Conservation (phyloP, 2,797 vertebrate species). For the Takifugu ocellatus region DNA sequence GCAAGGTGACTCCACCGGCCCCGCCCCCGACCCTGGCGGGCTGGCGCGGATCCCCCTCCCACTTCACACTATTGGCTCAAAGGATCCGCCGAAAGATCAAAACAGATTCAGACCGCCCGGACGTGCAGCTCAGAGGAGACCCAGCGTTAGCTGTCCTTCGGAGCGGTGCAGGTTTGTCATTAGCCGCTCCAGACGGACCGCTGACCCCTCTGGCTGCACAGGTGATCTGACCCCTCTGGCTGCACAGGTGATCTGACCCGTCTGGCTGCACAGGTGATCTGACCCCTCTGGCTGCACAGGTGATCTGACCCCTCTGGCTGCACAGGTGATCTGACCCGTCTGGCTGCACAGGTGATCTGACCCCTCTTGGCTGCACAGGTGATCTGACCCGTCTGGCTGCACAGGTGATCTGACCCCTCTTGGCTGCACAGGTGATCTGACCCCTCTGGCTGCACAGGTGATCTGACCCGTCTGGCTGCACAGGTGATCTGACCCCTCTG, state of each 20-base stretch:
- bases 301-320: too few species aligned
- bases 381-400: too few species aligned
- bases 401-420: too few species aligned
- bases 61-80: not conserved
- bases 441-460: too few species aligned
- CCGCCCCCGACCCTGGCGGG: not conserved
- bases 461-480: too few species aligned
- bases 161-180: conserved; percentile 64
- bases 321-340: too few species aligned
- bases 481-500: too few species aligned
- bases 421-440: too few species aligned
- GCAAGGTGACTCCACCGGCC: conserved; percentile 71
- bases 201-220: conserved; percentile 37
- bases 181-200: conserved; percentile 63
- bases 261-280: conserved; percentile 64
- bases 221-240: too few species aligned
- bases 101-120: conserved; percentile 41
- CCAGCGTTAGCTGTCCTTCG: conserved; percentile 57
- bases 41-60: not conserved
- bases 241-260: conserved; percentile 22
- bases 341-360: too few species aligned
- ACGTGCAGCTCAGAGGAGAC: conserved; percentile 32
- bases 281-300: conserved; percentile 36
- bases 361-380: too few species aligned
- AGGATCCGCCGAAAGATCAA: conserved; percentile 39